Conservation (phyloP, 2,113 vertebrate species). For the Gymnocephalus cernua region DNA sequence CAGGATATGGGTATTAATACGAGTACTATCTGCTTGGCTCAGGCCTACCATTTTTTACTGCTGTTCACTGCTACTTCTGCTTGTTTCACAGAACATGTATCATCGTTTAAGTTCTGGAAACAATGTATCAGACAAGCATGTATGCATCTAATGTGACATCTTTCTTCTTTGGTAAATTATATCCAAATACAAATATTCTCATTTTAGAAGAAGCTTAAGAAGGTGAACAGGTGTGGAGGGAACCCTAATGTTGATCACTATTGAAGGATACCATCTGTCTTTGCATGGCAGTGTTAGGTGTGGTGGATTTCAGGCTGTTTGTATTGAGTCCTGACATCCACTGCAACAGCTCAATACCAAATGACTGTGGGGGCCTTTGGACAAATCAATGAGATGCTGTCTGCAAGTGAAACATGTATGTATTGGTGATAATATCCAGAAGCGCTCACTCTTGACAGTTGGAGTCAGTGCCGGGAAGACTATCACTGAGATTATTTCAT, state of each 20-base stretch:
- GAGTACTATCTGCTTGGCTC: not conserved
- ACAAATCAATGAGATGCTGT: slow-evolving; percentile 12
- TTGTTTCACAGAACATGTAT: not conserved
- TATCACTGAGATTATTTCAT: slow-evolving; percentile 64
- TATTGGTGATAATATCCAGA: slow-evolving; percentile 16
- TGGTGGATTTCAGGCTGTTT: slow-evolving; percentile 25
- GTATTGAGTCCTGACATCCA: slow-evolving; percentile 8
- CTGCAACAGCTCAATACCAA: slow-evolving; percentile 27
- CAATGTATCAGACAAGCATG: not conserved
- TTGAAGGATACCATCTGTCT: not conserved
- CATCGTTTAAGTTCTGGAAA: not conserved
- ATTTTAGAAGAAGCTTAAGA: not conserved
- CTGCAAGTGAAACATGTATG: not conserved
- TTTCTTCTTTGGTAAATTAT: not conserved
- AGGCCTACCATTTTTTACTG: not conserved
- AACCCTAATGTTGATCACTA: not conserved
- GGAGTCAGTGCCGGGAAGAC: slow-evolving; percentile 43
- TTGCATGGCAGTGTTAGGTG: not conserved
- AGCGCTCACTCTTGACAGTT: slow-evolving; percentile 46
- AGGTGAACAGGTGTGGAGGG: not conserved
- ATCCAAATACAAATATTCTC: not conserved
- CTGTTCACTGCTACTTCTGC: slow-evolving; percentile 1
- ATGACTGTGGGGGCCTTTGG: not conserved
- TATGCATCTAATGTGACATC: not conserved
- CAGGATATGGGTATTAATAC: not conserved